Percentiles rank a stretch among this genome's conserved stretches.
phyloP scores from a whole-genome alignment of 2,797 vertebrate genomes.

The Macropodus opercularis region DNA sequence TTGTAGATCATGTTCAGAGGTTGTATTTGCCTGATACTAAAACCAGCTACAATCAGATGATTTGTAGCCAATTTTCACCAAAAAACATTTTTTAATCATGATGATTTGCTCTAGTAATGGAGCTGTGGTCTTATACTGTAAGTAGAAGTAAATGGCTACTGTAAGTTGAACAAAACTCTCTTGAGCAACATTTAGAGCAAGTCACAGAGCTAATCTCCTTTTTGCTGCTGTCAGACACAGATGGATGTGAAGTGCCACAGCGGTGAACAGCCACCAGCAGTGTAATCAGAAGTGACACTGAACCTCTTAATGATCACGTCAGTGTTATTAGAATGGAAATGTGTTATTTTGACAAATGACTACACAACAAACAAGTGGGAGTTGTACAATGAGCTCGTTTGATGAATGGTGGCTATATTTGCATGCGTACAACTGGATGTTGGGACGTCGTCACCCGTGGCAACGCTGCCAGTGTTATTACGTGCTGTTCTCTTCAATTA shows the following conservation, averaged over 20 bases:
- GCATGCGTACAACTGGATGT: constrained; percentile 3
- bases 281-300: constrained; percentile 56
- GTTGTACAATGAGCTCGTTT: constrained; percentile 9
- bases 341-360: constrained; percentile 53
- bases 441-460: not conserved
- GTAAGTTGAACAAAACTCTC: not conserved
- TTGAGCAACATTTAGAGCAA: constrained; percentile 23
- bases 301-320: constrained; percentile 46
- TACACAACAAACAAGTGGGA: constrained; percentile 3
- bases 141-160: too few species aligned
- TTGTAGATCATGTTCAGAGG: too few species aligned
- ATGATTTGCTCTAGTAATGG: too few species aligned
- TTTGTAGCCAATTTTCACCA: too few species aligned
- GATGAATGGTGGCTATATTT: constrained; percentile 22
- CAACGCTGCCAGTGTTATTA: constrained; percentile 8
- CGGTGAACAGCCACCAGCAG: constrained; percentile 11
- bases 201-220: constrained; percentile 37
- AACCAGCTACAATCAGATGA: too few species aligned
- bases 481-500: too few species aligned
- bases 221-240: constrained; percentile 44
- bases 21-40: too few species aligned
- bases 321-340: constrained; percentile 47
- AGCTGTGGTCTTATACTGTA: too few species aligned
- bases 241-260: constrained; percentile 28
- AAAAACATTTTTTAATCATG: too few species aligned